Evolutionary conservation across 2,888 invertebrate species (phyloP), one percentile per base, ranked within the genome.

Genomic region (Pammene aurita): DNA sequence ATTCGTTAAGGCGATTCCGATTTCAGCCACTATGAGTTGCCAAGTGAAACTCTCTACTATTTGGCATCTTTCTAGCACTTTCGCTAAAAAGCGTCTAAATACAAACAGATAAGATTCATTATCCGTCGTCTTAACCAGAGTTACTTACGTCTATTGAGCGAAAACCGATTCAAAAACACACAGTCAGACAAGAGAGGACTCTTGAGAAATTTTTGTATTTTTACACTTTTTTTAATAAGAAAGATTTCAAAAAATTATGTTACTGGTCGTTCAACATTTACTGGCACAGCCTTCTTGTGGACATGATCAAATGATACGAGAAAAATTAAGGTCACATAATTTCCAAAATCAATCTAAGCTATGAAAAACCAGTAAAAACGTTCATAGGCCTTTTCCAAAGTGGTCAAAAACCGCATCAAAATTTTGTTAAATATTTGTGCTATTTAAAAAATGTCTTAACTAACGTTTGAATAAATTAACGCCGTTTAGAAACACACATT

Each of bases 71-170:
- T 56, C 74, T 77, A 78, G 72, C 74, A 54, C 70, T 74, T 74
- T 69, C 74, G 72, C 73, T 76, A 78, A 77, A 74, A 76, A 78
- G 73, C 76, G 66, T 50, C 48, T 46, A 52, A 52, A 44, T 18
- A 63, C 56, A 14, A 46, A 38, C 61, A 10, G 46, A 42, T 34
- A n/a, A 16, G 10, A 13, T 16, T 14, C 14, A 10, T 34, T 42
- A 63, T 35, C 56, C 14, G 16, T 44, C 38, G 46, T 41, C 65
- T 60, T 69, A 64, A 48, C 48, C 66, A 74, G 72, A 72, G 72
- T 64, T 68, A 66, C 83, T 81, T 85, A 84, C 75, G 76, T 71
- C 84, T 86, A 80, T 87, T 87, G 87, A 87, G 87, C 87, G 84
- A 82, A 79, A 83, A 84, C 78, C 72, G 80, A 81, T 77, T 80